Conservation (phyloP, 2,888 invertebrate species). For the Catocala sponsa region DNA sequence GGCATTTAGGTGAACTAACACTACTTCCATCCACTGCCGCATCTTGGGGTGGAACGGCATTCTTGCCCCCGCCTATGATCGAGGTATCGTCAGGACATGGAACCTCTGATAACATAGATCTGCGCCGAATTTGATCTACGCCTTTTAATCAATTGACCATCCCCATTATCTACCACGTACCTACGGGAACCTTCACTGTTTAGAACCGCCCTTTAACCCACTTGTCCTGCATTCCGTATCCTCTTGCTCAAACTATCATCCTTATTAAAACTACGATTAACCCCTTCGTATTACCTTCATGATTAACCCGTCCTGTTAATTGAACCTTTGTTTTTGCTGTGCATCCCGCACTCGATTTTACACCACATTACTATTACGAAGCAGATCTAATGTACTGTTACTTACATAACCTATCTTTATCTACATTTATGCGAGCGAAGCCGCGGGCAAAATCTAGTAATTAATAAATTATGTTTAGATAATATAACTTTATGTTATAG, state of each 20-base stretch:
- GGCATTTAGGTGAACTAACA: background rate
- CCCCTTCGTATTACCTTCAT: too few relatives aligned
- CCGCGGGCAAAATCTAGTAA: too few relatives aligned
- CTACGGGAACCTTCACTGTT: too few relatives aligned
- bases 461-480: too few relatives aligned
- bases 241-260: background rate
- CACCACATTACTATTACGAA: background rate
- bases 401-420: too few relatives aligned
- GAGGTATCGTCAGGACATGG: constrained; percentile 6
- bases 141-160: background rate
- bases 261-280: background rate
- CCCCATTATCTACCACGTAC: background rate
- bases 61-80: background rate
- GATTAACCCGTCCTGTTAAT: background rate
- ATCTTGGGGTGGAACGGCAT: background rate
- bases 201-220: too few relatives aligned
- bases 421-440: too few relatives aligned
- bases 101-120: background rate
- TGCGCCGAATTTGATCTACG: background rate
- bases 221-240: background rate
- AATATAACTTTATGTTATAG: too few relatives aligned
- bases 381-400: too few relatives aligned
- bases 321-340: background rate
- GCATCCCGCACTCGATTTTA: constrained; percentile 1
- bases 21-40: background rate